Conservation (phyloP, 2,113 vertebrate genomes). For the Bagarius yarrelli region DNA sequence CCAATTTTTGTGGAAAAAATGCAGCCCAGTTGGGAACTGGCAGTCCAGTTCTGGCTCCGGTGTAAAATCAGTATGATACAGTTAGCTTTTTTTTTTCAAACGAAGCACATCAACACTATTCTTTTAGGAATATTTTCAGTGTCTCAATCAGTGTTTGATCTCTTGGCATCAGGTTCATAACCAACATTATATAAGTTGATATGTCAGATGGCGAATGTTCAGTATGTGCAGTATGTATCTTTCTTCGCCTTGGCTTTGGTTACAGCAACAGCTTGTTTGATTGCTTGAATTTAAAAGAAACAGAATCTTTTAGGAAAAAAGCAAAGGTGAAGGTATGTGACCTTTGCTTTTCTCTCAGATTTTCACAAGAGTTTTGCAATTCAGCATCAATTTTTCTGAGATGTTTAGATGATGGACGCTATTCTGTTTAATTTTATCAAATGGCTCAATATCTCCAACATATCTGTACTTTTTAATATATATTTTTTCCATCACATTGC, state of each 20-base stretch:
- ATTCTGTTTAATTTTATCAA: not conserved
- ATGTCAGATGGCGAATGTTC: too few species aligned
- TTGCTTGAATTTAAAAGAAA: conserved; percentile 22
- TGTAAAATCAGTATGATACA: too few species aligned
- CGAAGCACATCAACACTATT: not conserved
- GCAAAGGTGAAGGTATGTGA: not conserved
- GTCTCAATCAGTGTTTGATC: not conserved
- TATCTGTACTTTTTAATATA: not conserved
- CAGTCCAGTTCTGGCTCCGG: too few species aligned
- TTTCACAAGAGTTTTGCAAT: not conserved
- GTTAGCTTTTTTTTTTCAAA: not conserved
- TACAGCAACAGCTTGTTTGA: conserved; percentile 4
- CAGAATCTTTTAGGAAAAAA: not conserved
- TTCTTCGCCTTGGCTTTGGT: not conserved
- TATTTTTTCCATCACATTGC: not conserved
- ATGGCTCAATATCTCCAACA: not conserved
- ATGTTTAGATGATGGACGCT: not conserved
- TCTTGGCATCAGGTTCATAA: not conserved
- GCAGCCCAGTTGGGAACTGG: too few species aligned
- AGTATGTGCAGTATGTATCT: not conserved
- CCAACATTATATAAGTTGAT: not conserved
- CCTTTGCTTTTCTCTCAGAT: not conserved
- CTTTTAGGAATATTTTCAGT: not conserved
- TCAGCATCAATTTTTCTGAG: not conserved
- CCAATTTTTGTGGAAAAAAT: too few species aligned